These are phyloP conservation scores for Rapana venosa DNA, from an alignment of 2,888 invertebrate species.

Conservation along the genomic window DNA sequence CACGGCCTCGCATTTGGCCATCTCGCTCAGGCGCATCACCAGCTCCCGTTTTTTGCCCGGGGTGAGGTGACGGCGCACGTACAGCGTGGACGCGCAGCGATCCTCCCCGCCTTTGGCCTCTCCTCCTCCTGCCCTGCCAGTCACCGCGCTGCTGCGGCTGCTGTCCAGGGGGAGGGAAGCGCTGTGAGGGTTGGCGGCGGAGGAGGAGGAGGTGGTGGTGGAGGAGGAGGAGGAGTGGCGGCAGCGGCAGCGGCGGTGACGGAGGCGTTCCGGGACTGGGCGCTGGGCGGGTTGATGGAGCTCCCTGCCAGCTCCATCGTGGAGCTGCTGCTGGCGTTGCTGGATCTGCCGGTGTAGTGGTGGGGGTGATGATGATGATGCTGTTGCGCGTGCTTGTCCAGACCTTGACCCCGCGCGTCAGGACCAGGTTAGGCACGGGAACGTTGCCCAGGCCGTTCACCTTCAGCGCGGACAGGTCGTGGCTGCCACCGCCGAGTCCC, in stretches of 20 bases:
- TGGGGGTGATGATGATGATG: neutral
- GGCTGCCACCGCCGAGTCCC: neutral
- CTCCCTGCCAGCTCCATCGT: neutral
- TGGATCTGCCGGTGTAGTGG: neutral
- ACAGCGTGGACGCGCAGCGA: slow-evolving; percentile 22
- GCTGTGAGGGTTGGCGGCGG: neutral
- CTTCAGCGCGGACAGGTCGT: neutral
- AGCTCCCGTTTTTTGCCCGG: slow-evolving; percentile 47
- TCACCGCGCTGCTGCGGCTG: neutral
- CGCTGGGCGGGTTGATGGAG: neutral
- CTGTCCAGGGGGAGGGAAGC: slow-evolving; percentile 7
- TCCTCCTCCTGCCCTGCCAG: too few species aligned
- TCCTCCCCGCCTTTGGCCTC: slow-evolving; percentile 17
- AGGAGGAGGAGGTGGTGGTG: too few species aligned
- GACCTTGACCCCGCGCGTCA: slow-evolving; percentile 19
- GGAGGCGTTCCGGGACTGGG: slow-evolving; percentile 10
- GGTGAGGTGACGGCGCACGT: slow-evolving; percentile 43
- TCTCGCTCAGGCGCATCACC: slow-evolving; percentile 46
- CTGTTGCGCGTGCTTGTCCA: neutral
- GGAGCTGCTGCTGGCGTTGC: neutral
- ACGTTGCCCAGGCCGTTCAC: neutral
- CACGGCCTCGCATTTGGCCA: slow-evolving; percentile 49
- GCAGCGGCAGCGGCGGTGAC: neutral
- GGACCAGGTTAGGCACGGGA: neutral
- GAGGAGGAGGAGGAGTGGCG: neutral